Evolutionary conservation across 53 echinoderm and acorn worm genomes (phyloP), one percentile per base, ranked within the genome.

Genomic region (Apostichopus leukothele): DNA sequence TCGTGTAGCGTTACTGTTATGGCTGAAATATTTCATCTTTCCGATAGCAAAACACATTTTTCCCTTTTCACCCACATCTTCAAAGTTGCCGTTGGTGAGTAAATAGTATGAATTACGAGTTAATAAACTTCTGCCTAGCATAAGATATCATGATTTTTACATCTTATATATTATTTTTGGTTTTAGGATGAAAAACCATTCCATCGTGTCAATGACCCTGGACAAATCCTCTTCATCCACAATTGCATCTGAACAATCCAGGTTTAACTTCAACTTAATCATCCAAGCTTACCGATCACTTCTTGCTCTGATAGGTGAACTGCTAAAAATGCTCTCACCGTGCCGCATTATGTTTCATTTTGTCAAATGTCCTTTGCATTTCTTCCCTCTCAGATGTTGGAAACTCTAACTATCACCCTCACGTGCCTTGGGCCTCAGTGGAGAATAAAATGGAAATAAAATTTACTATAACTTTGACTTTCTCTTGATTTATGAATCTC

Each of bases 391-490:
- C 22, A 18, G 22, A 71, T 81, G 22, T 54, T 10, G 53, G 60
- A 81, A 81, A 81, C 60, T 7, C 52, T 19, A 52, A 81, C 81
- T 81, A 81, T 51, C 55, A 51, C 23, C 55, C 55, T 81, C 55
- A 54, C 22, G 20, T 81, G 25, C 81, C 81, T 81, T 57, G 59
- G 81, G 54, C 81, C 57, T 55, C 53, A 6, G 54, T 54, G 55
- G 55, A 59, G 55, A 81, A 81, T 81, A 81, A 81, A 81, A 81
- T 54, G 81, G 60, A 81, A 21, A 54, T 81, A 81, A 81, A 81
- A 53, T 81, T 81, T 81, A 81, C 60, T 50, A 55, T 81, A 81
- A 55, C 81, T 81, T 54, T 20, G 81, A 20, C n/a, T 81, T 54
- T 81, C 25, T 81, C 53, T 22, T 81, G 81, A 81, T 81, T 81